phyloP scores from a whole-genome alignment of 2,797 vertebrate species.

The Danio albolineatus region DNA sequence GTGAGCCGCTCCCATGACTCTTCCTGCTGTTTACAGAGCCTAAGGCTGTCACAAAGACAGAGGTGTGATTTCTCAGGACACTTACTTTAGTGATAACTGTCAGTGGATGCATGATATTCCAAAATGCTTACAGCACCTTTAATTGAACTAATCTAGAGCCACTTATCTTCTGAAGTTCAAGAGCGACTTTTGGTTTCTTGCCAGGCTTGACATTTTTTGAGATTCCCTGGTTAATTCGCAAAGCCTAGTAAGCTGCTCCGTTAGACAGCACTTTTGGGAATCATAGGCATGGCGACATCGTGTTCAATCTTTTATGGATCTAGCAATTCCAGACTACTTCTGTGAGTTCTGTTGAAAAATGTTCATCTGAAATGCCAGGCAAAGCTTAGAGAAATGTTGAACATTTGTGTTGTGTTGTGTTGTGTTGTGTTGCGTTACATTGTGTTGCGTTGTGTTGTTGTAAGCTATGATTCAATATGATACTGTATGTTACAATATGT shows the following conservation, averaged over 20 bases:
- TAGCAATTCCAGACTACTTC: neutral
- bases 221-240: conserved; percentile 6
- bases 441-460: too few species aligned
- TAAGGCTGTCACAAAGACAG: conserved; percentile 19
- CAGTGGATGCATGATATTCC: neutral
- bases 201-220: neutral
- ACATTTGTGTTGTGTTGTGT: too few species aligned
- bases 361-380: neutral
- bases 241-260: neutral
- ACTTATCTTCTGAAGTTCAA: conserved; percentile 11
- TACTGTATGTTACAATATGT: too few species aligned
- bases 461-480: too few species aligned
- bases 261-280: conserved; percentile 8
- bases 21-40: conserved; percentile 18
- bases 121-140: neutral
- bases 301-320: neutral
- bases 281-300: neutral
- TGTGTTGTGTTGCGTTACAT: too few species aligned
- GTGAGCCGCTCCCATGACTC: neutral
- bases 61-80: conserved; percentile 15
- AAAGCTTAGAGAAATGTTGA: neutral
- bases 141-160: conserved; percentile 3
- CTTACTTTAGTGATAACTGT: conserved; percentile 5
- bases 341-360: neutral
- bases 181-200: neutral